Evolutionary conservation across 2,888 invertebrate species (phyloP), one percentile per base, ranked within the genome.

Genomic region (Mythimna lalbum): DNA sequence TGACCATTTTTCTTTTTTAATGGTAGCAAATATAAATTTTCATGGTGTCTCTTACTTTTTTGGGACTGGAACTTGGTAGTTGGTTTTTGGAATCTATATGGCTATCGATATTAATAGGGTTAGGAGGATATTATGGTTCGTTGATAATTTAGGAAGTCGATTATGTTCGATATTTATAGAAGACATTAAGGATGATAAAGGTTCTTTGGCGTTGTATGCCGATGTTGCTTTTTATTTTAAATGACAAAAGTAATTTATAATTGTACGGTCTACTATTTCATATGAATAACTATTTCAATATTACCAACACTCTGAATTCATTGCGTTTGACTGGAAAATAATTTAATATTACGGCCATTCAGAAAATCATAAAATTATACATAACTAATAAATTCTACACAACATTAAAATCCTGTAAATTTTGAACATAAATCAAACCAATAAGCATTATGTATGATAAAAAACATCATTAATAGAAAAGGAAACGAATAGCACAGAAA

Each of bases 21-120:
- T 85, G 76, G 83, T 67, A 69, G 80, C 73, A 68, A 76, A 83
- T 78, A 88, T 90, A 88, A 87, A 88, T 88, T 87, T 88, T 90
- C 84, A 88, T 87, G 77, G 86, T 70, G 77, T 80, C 82, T 84
- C 63, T 61, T 73, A 75, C 70, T 76, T 82, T 43, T 73, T 83
- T 83, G 71, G 75, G 75, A 86, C 86, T 83, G 84, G 86, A 86
- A 83, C 78, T 83, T 83, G 52, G 63, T 27, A 75, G 67, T 69
- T 60, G 56, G 69, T 78, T 80, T 78, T 69, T 69, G 67, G 21
- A 21, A 23, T 63, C 27, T 82, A 68, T 69, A 76, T 67, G 39
- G 49, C n/a, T 17, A 49, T 49, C n/a, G 23, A 23, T 63, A 17
- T 72, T 72, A 66, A 76, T 67, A 33, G 49, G 31, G 12, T 65